These are phyloP conservation scores for Watsonalla cultraria DNA, from an alignment of 2,888 invertebrate genomes.

Conservation along the genomic window DNA sequence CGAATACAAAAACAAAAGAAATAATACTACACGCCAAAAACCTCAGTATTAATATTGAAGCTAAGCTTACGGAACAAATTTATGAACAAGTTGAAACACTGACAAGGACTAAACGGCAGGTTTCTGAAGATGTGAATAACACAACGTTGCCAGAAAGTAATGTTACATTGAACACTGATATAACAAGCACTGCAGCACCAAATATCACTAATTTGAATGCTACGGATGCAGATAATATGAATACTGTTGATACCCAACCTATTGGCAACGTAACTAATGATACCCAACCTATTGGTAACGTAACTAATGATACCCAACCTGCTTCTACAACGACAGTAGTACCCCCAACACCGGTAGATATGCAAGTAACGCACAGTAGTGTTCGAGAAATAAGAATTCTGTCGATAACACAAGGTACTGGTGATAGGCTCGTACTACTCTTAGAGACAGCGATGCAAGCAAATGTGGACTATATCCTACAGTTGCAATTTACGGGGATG, in stretches of 20 bases:
- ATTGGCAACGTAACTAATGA: constrained; percentile 13
- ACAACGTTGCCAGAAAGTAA: constrained; percentile 12
- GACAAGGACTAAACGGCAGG: constrained; percentile 21
- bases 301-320: constrained; percentile 14
- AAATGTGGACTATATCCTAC: constrained; percentile 74
- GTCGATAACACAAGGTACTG: constrained; percentile 45
- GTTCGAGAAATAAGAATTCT: constrained; percentile 53
- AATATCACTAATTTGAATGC: constrained; percentile 10
- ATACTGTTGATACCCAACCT: constrained; percentile 14
- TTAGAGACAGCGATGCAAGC: constrained; percentile 59
- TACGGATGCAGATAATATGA: constrained; percentile 12
- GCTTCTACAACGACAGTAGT: constrained; percentile 11
- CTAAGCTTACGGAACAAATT: constrained; percentile 66
- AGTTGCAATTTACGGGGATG: constrained; percentile 73
- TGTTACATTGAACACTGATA: constrained; percentile 8
- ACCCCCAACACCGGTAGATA: constrained; percentile 25
- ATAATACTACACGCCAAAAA: constrained; percentile 76
- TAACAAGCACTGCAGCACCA: constrained; percentile 8
- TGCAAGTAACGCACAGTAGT: constrained; percentile 60
- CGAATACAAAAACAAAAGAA: constrained; percentile 50
- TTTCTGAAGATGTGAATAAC: constrained; percentile 30
- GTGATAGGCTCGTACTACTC: constrained; percentile 53
- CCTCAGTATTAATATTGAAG: constrained; percentile 50
- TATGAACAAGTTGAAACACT: constrained; percentile 57
- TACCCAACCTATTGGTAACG: constrained; percentile 14